phyloP scores from a whole-genome alignment of 2,888 invertebrate species.

The Allacma fusca region DNA sequence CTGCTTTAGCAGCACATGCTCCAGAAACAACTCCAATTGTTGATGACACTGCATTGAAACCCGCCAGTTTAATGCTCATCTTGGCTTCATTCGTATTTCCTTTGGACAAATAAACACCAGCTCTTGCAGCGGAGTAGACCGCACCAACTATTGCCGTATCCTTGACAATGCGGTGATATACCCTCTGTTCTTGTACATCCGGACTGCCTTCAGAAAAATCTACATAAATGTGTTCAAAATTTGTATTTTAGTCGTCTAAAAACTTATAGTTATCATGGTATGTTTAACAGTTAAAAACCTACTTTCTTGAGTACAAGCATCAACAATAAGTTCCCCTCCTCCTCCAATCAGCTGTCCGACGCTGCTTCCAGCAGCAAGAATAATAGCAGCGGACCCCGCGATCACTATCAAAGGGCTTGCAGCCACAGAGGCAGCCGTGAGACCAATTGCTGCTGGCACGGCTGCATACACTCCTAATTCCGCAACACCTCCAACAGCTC shows the following conservation, averaged over 20 bases:
- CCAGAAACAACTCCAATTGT: conserved; percentile 34
- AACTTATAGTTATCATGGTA: no score
- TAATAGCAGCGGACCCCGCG: background rate
- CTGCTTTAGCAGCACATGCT: conserved; percentile 13
- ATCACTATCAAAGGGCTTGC: background rate
- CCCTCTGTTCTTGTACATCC: conserved; percentile 42
- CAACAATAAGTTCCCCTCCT: conserved; percentile 46
- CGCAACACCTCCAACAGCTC: conserved; percentile 32
- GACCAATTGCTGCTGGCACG: background rate
- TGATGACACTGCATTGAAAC: conserved; percentile 34
- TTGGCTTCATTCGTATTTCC: conserved; percentile 43
- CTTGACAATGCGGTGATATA: conserved; percentile 48
- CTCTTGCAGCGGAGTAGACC: conserved; percentile 46
- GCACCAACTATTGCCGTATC: conserved; percentile 45
- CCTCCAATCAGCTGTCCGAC: conserved; percentile 47
- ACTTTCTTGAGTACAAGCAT: background rate
- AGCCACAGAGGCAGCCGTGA: background rate
- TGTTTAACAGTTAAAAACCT: background rate
- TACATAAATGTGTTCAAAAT: background rate
- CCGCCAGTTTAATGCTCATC: conserved; percentile 41
- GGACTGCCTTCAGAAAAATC: conserved; percentile 23
- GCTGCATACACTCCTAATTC: conserved; percentile 19
- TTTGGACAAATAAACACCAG: conserved; percentile 47
- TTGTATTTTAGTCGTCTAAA: background rate
- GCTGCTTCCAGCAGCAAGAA: conserved; percentile 40